These are phyloP conservation scores for Stegodyphus dumicola DNA, from an alignment of 1,140 invertebrate species.

Conservation along the genomic window DNA sequence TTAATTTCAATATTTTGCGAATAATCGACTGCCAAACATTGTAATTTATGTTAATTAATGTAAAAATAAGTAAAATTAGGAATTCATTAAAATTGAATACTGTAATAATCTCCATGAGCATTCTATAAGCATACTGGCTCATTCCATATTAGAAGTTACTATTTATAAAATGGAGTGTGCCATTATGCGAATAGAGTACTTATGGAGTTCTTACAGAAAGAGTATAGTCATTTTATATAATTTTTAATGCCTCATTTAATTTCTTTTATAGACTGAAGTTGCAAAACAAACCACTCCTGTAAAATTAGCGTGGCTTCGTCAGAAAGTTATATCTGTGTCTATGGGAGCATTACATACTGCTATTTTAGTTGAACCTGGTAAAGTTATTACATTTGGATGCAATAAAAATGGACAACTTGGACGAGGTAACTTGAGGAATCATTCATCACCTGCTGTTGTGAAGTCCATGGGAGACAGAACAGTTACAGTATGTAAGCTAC, in stretches of 20 bases:
- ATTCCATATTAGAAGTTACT: not conserved
- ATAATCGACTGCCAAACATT: too few species aligned
- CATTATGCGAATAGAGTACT: not conserved
- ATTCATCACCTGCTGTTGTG: slow-evolving; percentile 71
- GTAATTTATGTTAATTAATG: too few species aligned
- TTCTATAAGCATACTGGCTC: too few species aligned
- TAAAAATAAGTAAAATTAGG: too few species aligned
- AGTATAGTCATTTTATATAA: too few species aligned
- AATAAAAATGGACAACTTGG: slow-evolving; percentile 76
- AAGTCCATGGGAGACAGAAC: slow-evolving; percentile 72
- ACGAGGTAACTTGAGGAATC: slow-evolving; percentile 68
- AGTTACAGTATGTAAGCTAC: slow-evolving; percentile 70
- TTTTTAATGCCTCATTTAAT: slow-evolving; percentile 15
- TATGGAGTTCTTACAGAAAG: too few species aligned
- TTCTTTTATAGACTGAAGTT: slow-evolving; percentile 68
- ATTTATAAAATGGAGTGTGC: not conserved
- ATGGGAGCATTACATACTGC: slow-evolving; percentile 74
- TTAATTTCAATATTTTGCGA: too few species aligned
- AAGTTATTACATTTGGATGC: slow-evolving; percentile 76
- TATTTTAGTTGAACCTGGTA: slow-evolving; percentile 76
- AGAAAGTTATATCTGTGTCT: slow-evolving; percentile 71
- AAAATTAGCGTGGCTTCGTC: slow-evolving; percentile 68
- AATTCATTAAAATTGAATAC: too few species aligned
- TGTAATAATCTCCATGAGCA: too few species aligned
- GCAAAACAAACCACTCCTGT: slow-evolving; percentile 70